Percentiles rank a stretch among this genome's conserved stretches.
Evolutionary conservation across 2,113 vertebrate genomes (phyloP).

Genomic region (Scatophagus argus): DNA sequence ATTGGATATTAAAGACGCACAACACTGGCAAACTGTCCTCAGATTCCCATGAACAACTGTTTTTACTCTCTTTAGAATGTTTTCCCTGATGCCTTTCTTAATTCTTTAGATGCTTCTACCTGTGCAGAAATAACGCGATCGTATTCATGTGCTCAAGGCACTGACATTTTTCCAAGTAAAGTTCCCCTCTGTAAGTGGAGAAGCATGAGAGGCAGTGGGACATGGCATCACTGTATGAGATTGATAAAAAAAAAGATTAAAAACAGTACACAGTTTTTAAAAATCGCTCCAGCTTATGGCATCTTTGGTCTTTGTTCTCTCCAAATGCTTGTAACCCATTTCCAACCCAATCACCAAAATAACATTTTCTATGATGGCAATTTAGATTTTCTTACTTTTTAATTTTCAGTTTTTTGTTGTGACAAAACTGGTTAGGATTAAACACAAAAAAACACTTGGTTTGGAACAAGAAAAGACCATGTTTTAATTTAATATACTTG

Average conservation of each 20-base stretch:
- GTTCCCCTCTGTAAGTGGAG: background rate
- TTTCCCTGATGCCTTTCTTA: background rate
- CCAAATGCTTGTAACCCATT: too few species aligned
- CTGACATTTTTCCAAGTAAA: constrained; percentile 5
- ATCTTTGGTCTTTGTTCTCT: constrained; percentile 1
- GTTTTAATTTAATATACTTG: too few species aligned
- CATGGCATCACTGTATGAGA: constrained; percentile 11
- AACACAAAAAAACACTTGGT: too few species aligned
- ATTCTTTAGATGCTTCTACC: background rate
- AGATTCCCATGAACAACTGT: constrained; percentile 26
- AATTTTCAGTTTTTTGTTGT: too few species aligned
- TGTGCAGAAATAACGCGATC: background rate
- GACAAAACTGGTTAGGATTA: too few species aligned
- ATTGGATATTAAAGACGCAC: constrained; percentile 51
- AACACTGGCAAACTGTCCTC: constrained; percentile 33
- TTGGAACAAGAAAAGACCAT: too few species aligned
- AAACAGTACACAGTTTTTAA: background rate
- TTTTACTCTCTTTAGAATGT: background rate
- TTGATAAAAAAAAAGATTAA: constrained; percentile 3
- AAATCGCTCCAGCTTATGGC: background rate
- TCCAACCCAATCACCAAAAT: too few species aligned
- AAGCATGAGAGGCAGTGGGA: background rate
- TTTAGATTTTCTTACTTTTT: too few species aligned
- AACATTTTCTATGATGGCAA: too few species aligned
- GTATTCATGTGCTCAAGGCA: constrained; percentile 16